Percentiles rank a stretch among this genome's conserved stretches.
These are phyloP conservation scores for Stratiolaelaps scimitus DNA, from an alignment of 1,140 invertebrate species.

Conservation along the genomic window DNA sequence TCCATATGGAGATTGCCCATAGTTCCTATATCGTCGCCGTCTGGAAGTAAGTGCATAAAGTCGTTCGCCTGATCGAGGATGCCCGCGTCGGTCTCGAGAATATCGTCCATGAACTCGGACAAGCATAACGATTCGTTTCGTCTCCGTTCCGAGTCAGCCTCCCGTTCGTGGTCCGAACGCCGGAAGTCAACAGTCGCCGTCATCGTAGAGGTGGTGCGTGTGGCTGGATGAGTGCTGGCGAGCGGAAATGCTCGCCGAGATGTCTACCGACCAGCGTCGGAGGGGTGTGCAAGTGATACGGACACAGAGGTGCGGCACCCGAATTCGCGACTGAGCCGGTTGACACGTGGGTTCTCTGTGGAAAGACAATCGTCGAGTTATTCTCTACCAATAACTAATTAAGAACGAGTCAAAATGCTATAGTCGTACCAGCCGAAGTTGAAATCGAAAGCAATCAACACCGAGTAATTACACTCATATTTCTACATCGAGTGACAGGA, in stretches of 20 bases:
- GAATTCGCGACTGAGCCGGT: neutral
- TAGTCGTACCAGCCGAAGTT: too few species aligned
- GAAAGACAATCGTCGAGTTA: neutral
- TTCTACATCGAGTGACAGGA: too few species aligned
- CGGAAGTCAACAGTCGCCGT: constrained; percentile 11
- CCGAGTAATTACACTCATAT: too few species aligned
- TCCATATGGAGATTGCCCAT: too few species aligned
- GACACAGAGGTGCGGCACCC: neutral
- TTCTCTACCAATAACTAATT: too few species aligned
- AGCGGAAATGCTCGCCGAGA: neutral
- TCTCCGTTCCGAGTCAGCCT: neutral
- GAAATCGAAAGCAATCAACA: too few species aligned
- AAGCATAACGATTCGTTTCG: too few species aligned
- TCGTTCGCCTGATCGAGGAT: neutral
- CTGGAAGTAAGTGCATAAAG: neutral
- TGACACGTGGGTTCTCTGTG: neutral
- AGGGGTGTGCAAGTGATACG: neutral
- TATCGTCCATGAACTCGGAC: constrained; percentile 5
- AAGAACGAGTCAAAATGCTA: too few species aligned
- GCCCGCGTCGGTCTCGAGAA: neutral
- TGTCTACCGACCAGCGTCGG: neutral
- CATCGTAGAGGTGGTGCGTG: neutral
- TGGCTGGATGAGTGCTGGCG: neutral
- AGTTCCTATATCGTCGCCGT: too few species aligned
- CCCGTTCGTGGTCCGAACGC: constrained; percentile 25